Percentiles rank a stretch among this genome's conserved stretches.
These are phyloP conservation scores for Trichomalopsis sarcophagae DNA, from an alignment of 1,140 invertebrate species.

Conservation along the genomic window DNA sequence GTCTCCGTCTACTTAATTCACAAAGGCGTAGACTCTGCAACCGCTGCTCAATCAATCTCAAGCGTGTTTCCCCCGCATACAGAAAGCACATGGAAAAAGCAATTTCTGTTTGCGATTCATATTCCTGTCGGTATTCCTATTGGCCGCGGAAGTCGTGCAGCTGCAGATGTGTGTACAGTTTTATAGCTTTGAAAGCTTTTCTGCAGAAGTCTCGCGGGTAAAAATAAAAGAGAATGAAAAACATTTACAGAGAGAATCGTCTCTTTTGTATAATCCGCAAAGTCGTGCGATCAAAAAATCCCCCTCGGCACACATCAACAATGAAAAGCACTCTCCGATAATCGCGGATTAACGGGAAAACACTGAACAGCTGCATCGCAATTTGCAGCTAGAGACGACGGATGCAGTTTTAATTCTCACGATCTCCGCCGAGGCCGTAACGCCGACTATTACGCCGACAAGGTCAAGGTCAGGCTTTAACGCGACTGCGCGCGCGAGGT, in stretches of 20 bases:
- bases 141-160: neutral
- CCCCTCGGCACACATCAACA: too few species aligned
- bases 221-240: too few species aligned
- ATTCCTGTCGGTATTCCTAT: neutral
- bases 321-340: too few species aligned
- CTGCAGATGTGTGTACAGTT: neutral
- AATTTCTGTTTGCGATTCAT: neutral
- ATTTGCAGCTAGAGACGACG: neutral
- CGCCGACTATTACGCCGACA: neutral
- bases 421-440: neutral
- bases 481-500: neutral
- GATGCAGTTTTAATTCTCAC: neutral
- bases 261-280: too few species aligned
- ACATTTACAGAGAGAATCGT: too few species aligned
- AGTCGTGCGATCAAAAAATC: too few species aligned
- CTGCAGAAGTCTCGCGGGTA: too few species aligned
- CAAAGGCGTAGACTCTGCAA: neutral
- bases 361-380: neutral
- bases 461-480: neutral
- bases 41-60: neutral
- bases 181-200: neutral
- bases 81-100: neutral
- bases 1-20: neutral
- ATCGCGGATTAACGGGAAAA: neutral
- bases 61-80: neutral